Evolutionary conservation across 2,113 vertebrate species (phyloP).

Genomic region (Calyptomena viridis): DNA sequence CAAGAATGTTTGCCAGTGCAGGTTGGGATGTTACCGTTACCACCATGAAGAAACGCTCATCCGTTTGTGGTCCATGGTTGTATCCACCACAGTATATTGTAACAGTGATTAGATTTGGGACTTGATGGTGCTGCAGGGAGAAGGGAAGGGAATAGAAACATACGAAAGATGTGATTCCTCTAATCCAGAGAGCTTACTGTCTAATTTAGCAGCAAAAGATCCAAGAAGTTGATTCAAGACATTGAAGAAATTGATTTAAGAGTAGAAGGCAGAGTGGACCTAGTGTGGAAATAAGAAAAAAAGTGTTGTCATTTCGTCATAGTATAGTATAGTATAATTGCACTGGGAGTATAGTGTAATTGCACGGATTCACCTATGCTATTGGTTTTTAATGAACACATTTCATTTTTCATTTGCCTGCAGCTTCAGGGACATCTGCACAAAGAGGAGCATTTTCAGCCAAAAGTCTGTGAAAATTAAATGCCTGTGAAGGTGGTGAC

Average conservation of each 20-base stretch:
- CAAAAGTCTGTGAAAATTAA: neutral
- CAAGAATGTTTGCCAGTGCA: neutral
- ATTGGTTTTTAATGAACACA: neutral
- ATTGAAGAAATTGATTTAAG: neutral
- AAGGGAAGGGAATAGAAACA: neutral
- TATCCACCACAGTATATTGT: neutral
- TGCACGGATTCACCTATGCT: neutral
- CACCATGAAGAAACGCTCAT: neutral
- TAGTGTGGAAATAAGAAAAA: neutral
- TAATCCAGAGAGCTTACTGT: slow-evolving; percentile 32
- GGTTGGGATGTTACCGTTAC: neutral
- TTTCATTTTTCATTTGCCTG: neutral
- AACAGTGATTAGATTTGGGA: slow-evolving; percentile 25
- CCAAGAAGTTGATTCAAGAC: neutral
- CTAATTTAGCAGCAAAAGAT: slow-evolving; percentile 44
- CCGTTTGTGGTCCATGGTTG: neutral
- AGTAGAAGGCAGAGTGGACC: neutral
- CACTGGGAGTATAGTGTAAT: neutral
- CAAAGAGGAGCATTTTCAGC: neutral
- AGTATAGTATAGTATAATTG: too few species aligned
- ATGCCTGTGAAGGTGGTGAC: neutral
- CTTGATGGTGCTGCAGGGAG: neutral
- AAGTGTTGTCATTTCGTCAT: neutral
- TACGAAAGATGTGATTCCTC: neutral
- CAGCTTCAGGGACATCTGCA: neutral